A percentile compares a stretch with the other conserved stretches of the same genome.
Conservation (phyloP, 1,140 invertebrate species). For the Neotoxoptera formosana region DNA sequence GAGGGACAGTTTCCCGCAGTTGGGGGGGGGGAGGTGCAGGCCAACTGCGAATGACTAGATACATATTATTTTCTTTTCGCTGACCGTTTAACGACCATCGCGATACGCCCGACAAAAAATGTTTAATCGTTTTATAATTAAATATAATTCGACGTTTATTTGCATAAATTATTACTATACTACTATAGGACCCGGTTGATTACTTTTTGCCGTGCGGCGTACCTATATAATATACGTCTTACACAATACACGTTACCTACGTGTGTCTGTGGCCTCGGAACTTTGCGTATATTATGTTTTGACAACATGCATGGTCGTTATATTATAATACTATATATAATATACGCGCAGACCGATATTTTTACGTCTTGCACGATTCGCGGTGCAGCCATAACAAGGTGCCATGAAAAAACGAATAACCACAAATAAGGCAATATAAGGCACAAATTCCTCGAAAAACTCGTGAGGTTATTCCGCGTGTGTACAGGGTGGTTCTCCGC, state of each 20-base stretch:
- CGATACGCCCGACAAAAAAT: neutral
- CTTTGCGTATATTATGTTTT: neutral
- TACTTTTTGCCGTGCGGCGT: neutral
- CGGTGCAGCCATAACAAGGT: neutral
- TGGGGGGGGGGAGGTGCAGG: too few species aligned
- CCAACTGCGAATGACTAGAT: neutral
- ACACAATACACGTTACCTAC: neutral
- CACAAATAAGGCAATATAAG: too few species aligned
- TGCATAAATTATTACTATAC: slow-evolving; percentile 1
- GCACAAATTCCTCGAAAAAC: neutral
- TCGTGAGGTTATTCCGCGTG: neutral
- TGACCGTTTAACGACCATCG: neutral
- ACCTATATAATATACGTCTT: neutral
- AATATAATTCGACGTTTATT: neutral
- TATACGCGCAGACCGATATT: neutral
- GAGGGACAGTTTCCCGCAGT: too few species aligned
- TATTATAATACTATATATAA: too few species aligned
- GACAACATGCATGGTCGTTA: neutral
- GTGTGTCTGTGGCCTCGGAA: neutral
- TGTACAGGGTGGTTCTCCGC: neutral
- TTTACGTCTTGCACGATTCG: neutral
- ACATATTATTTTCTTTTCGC: neutral
- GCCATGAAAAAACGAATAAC: neutral
- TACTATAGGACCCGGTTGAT: neutral
- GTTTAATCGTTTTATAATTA: neutral